A percentile compares a stretch with the other conserved stretches of the same genome.
Evolutionary conservation across 2,113 vertebrate species (phyloP).

Genomic region (Dunckerocampus dactyliophorus): DNA sequence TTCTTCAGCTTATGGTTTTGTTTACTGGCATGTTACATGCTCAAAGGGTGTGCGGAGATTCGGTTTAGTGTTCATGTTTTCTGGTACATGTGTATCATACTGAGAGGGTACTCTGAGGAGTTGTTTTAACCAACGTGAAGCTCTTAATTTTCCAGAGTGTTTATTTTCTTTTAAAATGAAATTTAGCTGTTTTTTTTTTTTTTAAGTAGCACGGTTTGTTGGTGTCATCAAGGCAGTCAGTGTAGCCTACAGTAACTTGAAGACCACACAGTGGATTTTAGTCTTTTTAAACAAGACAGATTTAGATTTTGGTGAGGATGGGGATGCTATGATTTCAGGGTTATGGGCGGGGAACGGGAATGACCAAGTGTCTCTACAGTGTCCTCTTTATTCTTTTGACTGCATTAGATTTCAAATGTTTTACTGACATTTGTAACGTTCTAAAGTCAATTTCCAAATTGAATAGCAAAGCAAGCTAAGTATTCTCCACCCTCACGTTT

Average conservation of each 20-base stretch:
- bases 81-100: conserved; percentile 52
- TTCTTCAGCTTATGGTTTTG: conserved; percentile 71
- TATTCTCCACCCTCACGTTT: conserved; percentile 3
- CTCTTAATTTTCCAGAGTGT: conserved; percentile 66
- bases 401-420: conserved; percentile 38
- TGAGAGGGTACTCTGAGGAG: conserved; percentile 56
- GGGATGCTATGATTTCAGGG: conserved; percentile 21
- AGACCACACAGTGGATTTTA: conserved; percentile 50
- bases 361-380: conserved; percentile 56
- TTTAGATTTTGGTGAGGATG: conserved; percentile 26
- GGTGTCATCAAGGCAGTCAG: conserved; percentile 42
- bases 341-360: conserved; percentile 23
- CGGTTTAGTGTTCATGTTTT: conserved; percentile 50
- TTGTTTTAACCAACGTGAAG: conserved; percentile 64
- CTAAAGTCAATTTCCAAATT: conserved; percentile 18
- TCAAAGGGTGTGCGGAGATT: conserved; percentile 47
- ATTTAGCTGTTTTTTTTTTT: conserved; percentile 41
- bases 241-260: conserved; percentile 52
- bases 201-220: conserved; percentile 56
- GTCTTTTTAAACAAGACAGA: conserved; percentile 45
- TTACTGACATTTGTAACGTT: conserved; percentile 35
- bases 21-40: conserved; percentile 80
- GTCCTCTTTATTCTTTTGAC: conserved; percentile 43
- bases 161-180: conserved; percentile 61
- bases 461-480: not conserved